Conservation (phyloP, 2,888 invertebrate genomes). For the Dynastes hyllus region DNA sequence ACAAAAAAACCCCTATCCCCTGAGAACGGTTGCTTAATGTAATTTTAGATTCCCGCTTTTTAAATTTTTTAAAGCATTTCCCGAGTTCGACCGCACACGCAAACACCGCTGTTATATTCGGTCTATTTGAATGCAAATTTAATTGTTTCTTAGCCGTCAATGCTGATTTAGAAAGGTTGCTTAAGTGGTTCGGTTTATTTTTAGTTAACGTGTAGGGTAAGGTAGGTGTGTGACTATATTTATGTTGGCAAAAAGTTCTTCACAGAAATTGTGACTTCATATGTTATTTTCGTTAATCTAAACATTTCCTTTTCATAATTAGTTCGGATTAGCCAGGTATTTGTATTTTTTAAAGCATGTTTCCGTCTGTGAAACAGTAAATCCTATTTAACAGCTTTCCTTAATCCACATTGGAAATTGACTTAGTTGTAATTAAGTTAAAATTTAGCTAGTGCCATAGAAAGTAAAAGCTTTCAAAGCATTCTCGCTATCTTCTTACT, state of each 20-base stretch:
- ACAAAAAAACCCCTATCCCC: not conserved
- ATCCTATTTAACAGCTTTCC: no score
- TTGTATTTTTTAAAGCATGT: no score
- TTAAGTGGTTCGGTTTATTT: not conserved
- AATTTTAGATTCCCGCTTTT: not conserved
- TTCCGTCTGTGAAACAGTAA: no score
- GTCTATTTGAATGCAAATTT: not conserved
- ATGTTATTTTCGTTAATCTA: no score
- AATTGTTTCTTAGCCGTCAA: conserved; percentile 7
- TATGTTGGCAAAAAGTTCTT: not conserved
- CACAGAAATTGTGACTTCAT: no score
- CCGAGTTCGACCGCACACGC: not conserved
- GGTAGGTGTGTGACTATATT: not conserved
- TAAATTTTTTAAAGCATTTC: not conserved
- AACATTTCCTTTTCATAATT: no score
- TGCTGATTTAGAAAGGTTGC: conserved; percentile 5
- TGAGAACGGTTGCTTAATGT: not conserved
- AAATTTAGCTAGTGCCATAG: no score
- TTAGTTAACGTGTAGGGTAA: not conserved
- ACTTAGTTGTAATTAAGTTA: no score
- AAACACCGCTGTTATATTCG: not conserved
- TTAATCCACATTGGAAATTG: no score
- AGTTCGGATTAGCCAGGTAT: no score
- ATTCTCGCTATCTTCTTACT: no score
- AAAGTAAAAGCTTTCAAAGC: no score